phyloP scores from a whole-genome alignment of 64 coral and sea anemone species.

The Montipora sp. region DNA sequence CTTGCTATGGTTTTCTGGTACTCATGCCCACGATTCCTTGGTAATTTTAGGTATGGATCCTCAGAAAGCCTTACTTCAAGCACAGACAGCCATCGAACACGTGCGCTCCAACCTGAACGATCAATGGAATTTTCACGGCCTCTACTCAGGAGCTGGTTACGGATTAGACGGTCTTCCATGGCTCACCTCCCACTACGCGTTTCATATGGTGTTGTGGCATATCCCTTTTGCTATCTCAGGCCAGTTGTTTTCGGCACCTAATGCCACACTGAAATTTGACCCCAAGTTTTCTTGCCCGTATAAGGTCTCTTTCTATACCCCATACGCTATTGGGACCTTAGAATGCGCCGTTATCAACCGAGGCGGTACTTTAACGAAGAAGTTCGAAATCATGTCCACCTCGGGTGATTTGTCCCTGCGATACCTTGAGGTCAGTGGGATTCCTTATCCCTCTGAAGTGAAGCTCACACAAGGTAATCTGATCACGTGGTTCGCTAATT shows the following conservation, averaged over 20 bases:
- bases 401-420: constrained; percentile 24
- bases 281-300: constrained; percentile 42
- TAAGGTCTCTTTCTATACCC: constrained; percentile 28
- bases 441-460: neutral
- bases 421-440: constrained; percentile 29
- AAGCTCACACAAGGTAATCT: neutral
- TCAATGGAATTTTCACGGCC: constrained; percentile 75
- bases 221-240: constrained; percentile 81
- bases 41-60: constrained; percentile 29
- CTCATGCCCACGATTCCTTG: no score
- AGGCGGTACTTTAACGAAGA: neutral
- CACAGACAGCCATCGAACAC: constrained; percentile 75
- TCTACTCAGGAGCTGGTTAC: constrained; percentile 71
- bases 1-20: no score
- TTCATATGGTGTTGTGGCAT: constrained; percentile 79
- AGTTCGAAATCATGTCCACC: constrained; percentile 37
- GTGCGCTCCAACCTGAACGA: constrained; percentile 71
- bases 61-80: constrained; percentile 32
- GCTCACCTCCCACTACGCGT: constrained; percentile 77
- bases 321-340: constrained; percentile 36
- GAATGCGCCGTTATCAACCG: neutral
- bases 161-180: constrained; percentile 74
- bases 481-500: neutral
- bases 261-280: constrained; percentile 20
- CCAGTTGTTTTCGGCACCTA: constrained; percentile 69